Percentiles rank a stretch among this genome's conserved stretches.
phyloP scores from a whole-genome alignment of 1,140 invertebrate genomes.

The Zaprionus vittiger region DNA sequence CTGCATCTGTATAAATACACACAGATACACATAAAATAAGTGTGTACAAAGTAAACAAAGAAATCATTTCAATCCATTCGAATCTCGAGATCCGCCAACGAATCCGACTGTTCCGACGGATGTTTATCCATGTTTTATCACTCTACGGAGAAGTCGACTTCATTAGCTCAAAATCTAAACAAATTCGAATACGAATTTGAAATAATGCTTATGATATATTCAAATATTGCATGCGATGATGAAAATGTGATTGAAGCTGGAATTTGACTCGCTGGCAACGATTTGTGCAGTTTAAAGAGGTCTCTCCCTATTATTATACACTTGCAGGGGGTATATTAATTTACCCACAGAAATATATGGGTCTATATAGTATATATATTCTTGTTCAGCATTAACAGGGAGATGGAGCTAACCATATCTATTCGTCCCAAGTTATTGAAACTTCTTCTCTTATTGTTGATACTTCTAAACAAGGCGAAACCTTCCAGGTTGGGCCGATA shows the following conservation, averaged over 20 bases:
- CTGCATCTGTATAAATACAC: conserved; percentile 35
- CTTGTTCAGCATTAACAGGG: too few species aligned
- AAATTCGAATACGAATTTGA: conserved; percentile 33
- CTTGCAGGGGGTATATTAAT: too few species aligned
- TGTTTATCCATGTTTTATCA: conserved; percentile 51
- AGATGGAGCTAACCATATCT: too few species aligned
- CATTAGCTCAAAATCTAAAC: conserved; percentile 51
- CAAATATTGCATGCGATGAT: neutral
- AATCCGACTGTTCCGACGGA: conserved; percentile 43
- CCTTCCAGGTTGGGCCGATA: too few species aligned
- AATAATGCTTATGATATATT: conserved; percentile 24
- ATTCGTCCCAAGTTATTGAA: too few species aligned
- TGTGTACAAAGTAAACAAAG: conserved; percentile 65
- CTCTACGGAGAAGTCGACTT: conserved; percentile 27
- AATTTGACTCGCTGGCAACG: conserved; percentile 8
- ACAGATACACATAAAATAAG: conserved; percentile 30
- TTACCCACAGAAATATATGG: too few species aligned
- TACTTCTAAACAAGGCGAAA: too few species aligned
- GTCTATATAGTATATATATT: too few species aligned
- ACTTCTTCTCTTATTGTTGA: too few species aligned
- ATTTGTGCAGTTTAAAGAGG: conserved; percentile 44
- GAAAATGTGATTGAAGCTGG: neutral
- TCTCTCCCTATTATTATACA: too few species aligned
- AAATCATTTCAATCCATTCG: conserved; percentile 68
- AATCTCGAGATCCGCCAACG: conserved; percentile 7